Evolutionary conservation across 1,140 invertebrate genomes (phyloP).

Genomic region (Dreissena rostriformis): DNA sequence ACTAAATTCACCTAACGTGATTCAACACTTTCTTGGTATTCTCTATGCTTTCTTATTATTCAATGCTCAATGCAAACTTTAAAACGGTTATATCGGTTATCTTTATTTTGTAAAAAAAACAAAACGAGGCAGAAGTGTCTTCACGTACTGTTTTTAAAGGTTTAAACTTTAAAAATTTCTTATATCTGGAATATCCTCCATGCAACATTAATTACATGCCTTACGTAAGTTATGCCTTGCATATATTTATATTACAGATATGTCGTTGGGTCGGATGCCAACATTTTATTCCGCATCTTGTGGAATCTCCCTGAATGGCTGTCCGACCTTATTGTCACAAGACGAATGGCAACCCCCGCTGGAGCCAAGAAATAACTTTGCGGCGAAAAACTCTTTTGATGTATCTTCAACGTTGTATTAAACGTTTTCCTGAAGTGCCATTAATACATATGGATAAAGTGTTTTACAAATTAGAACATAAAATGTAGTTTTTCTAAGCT

Average conservation of each 20-base stretch:
- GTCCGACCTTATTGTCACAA: neutral
- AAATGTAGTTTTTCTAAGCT: too few species aligned
- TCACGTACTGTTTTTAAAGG: neutral
- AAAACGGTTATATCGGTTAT: neutral
- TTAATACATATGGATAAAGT: too few species aligned
- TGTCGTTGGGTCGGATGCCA: conserved; percentile 68
- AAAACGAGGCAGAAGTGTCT: neutral
- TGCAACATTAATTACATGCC: neutral
- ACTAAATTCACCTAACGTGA: too few species aligned
- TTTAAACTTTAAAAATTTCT: too few species aligned
- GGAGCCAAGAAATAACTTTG: neutral
- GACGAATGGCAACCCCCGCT: neutral
- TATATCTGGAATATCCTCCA: neutral
- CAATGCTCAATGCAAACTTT: neutral
- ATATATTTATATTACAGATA: conserved; percentile 52
- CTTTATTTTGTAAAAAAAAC: neutral
- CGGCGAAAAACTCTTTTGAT: too few species aligned
- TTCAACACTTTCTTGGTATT: too few species aligned
- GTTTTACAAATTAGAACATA: too few species aligned
- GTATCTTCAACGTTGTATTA: too few species aligned
- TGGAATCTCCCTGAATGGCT: conserved; percentile 51
- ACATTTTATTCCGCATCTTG: conserved; percentile 65
- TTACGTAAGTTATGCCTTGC: neutral
- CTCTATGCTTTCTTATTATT: too few species aligned
- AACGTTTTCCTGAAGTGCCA: too few species aligned